Percentiles rank a stretch among this genome's conserved stretches.
These are phyloP conservation scores for Erannis defoliaria DNA, from an alignment of 2,888 invertebrate species.

Conservation along the genomic window DNA sequence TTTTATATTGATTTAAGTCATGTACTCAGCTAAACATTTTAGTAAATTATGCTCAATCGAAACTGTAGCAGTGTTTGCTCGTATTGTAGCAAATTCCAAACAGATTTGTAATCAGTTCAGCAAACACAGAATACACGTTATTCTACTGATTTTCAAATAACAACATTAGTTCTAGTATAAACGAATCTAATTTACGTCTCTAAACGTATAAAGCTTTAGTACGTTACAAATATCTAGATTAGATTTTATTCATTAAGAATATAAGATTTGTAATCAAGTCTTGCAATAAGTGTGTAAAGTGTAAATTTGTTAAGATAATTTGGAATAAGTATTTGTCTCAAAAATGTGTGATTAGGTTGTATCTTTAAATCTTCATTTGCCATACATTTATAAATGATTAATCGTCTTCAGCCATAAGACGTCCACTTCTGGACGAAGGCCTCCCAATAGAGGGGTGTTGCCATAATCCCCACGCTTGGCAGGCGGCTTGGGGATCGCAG, in stretches of 20 bases:
- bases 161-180: conserved; percentile 2
- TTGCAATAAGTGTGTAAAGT: not conserved
- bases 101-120: conserved; percentile 20
- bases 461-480: too few relatives aligned
- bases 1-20: not conserved
- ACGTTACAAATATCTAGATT: not conserved
- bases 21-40: not conserved
- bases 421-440: too few relatives aligned
- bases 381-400: too few relatives aligned
- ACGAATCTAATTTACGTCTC: conserved; percentile 14
- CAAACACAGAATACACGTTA: conserved; percentile 8
- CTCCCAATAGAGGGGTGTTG: too few relatives aligned
- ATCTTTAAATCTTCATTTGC: too few relatives aligned
- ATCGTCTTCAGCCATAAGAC: too few relatives aligned
- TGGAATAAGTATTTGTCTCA: not conserved
- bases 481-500: too few relatives aligned
- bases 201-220: not conserved
- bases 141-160: not conserved
- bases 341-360: too few relatives aligned
- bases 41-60: not conserved
- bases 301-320: not conserved
- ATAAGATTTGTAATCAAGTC: not conserved
- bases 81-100: conserved; percentile 3
- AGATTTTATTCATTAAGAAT: not conserved
- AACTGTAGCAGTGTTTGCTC: conserved; percentile 7